These are phyloP conservation scores for Ridgeia piscesae DNA, from an alignment of 1,140 invertebrate genomes.

Conservation along the genomic window DNA sequence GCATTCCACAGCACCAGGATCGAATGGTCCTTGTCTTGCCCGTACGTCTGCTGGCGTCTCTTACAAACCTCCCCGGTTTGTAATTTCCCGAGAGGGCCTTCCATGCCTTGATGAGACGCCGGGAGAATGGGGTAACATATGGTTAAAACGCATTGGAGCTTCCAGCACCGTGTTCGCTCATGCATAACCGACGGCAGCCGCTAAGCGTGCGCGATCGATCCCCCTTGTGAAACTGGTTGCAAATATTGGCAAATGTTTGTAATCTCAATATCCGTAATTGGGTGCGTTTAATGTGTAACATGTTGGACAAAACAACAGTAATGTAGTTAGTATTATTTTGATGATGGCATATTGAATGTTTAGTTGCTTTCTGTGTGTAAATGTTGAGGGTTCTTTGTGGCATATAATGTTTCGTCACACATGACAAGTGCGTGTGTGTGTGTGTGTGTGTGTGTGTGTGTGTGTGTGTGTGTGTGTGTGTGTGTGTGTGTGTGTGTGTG, in stretches of 20 bases:
- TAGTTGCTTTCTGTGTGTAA: too few relatives aligned
- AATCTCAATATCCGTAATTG: too few relatives aligned
- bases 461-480: too few relatives aligned
- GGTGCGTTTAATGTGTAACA: too few relatives aligned
- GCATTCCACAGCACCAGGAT: background rate
- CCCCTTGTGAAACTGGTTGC: background rate
- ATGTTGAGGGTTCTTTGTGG: too few relatives aligned
- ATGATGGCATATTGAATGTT: too few relatives aligned
- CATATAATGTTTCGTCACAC: too few relatives aligned
- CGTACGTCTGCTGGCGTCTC: background rate
- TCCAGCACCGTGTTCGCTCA: background rate
- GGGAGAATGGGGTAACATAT: background rate
- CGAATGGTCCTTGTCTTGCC: background rate
- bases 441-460: too few relatives aligned
- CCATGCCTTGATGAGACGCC: background rate
- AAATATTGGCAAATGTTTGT: background rate
- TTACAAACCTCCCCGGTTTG: background rate
- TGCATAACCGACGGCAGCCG: background rate
- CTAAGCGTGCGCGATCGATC: background rate
- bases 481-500: too few relatives aligned
- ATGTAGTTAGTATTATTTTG: too few relatives aligned
- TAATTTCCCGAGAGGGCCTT: background rate
- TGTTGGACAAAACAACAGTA: too few relatives aligned
- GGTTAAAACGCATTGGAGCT: background rate
- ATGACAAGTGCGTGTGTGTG: too few relatives aligned